Evolutionary conservation across 2,888 invertebrate species (phyloP).

Genomic region (Apeira syringaria): DNA sequence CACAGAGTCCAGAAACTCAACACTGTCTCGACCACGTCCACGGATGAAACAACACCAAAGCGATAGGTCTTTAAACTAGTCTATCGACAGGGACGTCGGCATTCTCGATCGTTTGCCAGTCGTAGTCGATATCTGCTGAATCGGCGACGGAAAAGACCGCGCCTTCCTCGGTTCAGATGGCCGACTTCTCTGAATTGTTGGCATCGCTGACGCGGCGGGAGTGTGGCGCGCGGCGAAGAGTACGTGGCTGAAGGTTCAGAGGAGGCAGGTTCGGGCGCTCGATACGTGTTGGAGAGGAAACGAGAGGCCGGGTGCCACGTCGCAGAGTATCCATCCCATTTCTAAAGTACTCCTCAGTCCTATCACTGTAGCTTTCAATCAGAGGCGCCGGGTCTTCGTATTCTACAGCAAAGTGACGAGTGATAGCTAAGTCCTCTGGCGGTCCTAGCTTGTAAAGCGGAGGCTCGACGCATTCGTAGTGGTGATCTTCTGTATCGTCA

Average conservation of each 20-base stretch:
- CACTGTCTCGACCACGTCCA: conserved; percentile 11
- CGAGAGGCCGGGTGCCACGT: conserved; percentile 85
- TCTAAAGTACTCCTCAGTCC: conserved; percentile 73
- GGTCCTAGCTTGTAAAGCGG: conserved; percentile 77
- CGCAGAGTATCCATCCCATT: conserved; percentile 74
- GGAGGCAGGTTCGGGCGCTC: conserved; percentile 93
- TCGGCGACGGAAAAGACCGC: conserved; percentile 82
- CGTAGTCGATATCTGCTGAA: conserved; percentile 70
- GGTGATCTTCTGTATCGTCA: conserved; percentile 86
- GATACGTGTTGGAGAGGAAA: conserved; percentile 91
- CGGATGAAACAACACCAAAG: conserved; percentile 10
- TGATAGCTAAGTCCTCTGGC: conserved; percentile 83
- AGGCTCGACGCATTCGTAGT: conserved; percentile 88
- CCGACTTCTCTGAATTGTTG: conserved; percentile 70
- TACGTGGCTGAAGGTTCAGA: conserved; percentile 85
- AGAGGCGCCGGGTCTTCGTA: conserved; percentile 91
- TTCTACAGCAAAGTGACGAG: conserved; percentile 91
- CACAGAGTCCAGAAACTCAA: conserved; percentile 12
- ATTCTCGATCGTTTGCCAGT: conserved; percentile 64
- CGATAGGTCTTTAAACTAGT: conserved; percentile 59
- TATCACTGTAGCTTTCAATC: conserved; percentile 88
- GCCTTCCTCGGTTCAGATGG: conserved; percentile 81
- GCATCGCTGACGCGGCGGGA: conserved; percentile 79
- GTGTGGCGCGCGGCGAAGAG: conserved; percentile 75
- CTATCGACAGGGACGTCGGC: conserved; percentile 62